These are phyloP conservation scores for Hirtodrosophila cameraria DNA, from an alignment of 2,888 invertebrate species.

Conservation along the genomic window DNA sequence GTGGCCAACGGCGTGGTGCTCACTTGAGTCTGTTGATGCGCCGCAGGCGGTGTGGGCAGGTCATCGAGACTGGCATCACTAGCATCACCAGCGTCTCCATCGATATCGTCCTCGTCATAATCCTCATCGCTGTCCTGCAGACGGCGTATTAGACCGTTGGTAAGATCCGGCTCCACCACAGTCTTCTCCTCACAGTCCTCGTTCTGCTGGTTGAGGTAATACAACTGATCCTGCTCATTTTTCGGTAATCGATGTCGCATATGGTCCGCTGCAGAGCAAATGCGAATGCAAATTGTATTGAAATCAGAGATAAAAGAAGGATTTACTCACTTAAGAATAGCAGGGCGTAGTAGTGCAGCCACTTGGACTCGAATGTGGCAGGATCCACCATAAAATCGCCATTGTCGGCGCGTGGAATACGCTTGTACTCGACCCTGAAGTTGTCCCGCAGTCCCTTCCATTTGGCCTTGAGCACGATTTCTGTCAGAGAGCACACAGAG, in stretches of 20 bases:
- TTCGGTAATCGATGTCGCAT: slow-evolving; percentile 83
- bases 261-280: slow-evolving; percentile 80
- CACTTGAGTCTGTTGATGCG: slow-evolving; percentile 66
- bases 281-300: background rate
- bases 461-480: slow-evolving; percentile 83
- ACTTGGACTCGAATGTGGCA: slow-evolving; percentile 83
- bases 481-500: slow-evolving; percentile 62
- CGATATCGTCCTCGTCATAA: slow-evolving; percentile 82
- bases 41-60: slow-evolving; percentile 68
- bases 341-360: slow-evolving; percentile 83
- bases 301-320: background rate
- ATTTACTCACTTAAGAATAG: slow-evolving; percentile 82
- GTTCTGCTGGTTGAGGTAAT: slow-evolving; percentile 79
- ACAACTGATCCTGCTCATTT: slow-evolving; percentile 81
- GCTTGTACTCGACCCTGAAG: slow-evolving; percentile 84
- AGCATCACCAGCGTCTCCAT: slow-evolving; percentile 64
- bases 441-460: slow-evolving; percentile 84
- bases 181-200: slow-evolving; percentile 82
- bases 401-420: slow-evolving; percentile 82
- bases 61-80: slow-evolving; percentile 55
- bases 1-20: slow-evolving; percentile 71
- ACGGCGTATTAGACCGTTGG: slow-evolving; percentile 82
- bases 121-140: slow-evolving; percentile 83
- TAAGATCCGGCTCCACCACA: slow-evolving; percentile 83
- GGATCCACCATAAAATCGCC: slow-evolving; percentile 83